Conservation (phyloP, 2,797 vertebrate genomes). For the Diplodus puntazzo region DNA sequence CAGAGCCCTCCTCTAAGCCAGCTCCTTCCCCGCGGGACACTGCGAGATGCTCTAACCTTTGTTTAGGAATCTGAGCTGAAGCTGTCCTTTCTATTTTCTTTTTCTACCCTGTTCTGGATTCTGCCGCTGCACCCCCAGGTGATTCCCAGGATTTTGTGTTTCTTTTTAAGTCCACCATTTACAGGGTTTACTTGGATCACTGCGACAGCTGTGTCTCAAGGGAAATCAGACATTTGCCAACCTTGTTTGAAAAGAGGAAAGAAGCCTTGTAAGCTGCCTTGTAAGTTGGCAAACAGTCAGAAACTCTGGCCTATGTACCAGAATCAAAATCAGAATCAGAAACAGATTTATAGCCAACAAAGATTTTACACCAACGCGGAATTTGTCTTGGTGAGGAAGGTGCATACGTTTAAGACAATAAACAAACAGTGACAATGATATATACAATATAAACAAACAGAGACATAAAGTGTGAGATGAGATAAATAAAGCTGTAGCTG, state of each 20-base stretch:
- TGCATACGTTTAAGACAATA: no score
- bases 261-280: background rate
- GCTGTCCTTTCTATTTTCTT: background rate
- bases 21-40: background rate
- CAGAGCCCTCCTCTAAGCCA: constrained; percentile 4
- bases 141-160: constrained; percentile 15
- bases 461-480: no score
- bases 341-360: no score
- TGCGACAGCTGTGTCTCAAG: constrained; percentile 20
- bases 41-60: constrained; percentile 42
- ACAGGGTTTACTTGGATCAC: constrained; percentile 46
- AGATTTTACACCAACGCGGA: no score
- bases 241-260: constrained; percentile 10
- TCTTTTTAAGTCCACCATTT: constrained; percentile 40
- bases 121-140: constrained; percentile 24
- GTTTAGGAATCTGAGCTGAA: constrained; percentile 40
- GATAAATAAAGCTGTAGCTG: no score
- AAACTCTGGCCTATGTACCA: constrained; percentile 13
- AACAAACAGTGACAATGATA: no score
- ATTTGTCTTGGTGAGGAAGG: no score
- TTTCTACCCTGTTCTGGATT: background rate
- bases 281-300: constrained; percentile 24
- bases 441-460: no score
- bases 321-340: no score
- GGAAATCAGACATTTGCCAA: constrained; percentile 27